phyloP scores from a whole-genome alignment of 2,888 invertebrate genomes.

The Brenthis hecate region DNA sequence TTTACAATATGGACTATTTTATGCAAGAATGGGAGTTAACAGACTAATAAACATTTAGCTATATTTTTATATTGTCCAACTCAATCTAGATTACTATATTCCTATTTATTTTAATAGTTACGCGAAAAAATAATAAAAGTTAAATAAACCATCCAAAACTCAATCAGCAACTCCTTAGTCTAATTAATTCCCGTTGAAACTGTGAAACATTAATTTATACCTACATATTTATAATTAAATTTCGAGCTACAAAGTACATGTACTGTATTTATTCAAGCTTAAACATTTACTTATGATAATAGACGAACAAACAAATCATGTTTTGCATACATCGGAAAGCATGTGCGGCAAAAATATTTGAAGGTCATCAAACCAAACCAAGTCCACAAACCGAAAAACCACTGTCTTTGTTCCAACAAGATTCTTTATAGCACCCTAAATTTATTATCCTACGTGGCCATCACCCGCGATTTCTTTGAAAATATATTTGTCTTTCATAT shows the following conservation, averaged over 20 bases:
- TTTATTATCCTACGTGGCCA: slow-evolving; percentile 29
- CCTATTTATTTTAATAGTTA: too few relatives aligned
- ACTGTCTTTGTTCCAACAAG: slow-evolving; percentile 17
- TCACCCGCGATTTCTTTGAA: slow-evolving; percentile 37
- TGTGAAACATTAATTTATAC: background rate
- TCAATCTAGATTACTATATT: too few relatives aligned
- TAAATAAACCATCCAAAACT: too few relatives aligned
- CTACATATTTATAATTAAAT: background rate
- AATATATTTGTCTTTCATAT: too few relatives aligned
- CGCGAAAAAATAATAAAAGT: too few relatives aligned
- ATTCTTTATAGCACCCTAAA: slow-evolving; percentile 24
- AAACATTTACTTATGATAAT: too few relatives aligned
- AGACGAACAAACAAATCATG: background rate
- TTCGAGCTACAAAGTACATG: background rate
- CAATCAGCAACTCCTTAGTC: background rate
- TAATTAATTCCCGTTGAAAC: slow-evolving; percentile 4
- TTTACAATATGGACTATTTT: background rate
- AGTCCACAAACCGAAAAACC: slow-evolving; percentile 9
- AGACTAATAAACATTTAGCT: background rate
- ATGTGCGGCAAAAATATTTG: slow-evolving; percentile 6
- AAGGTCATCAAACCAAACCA: slow-evolving; percentile 7
- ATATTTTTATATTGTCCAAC: too few relatives aligned
- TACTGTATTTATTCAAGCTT: too few relatives aligned
- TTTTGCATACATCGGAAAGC: background rate
- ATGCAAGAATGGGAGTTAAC: background rate